Conservation (phyloP, 1,140 invertebrate species). For the Armadillidium nasatum region DNA sequence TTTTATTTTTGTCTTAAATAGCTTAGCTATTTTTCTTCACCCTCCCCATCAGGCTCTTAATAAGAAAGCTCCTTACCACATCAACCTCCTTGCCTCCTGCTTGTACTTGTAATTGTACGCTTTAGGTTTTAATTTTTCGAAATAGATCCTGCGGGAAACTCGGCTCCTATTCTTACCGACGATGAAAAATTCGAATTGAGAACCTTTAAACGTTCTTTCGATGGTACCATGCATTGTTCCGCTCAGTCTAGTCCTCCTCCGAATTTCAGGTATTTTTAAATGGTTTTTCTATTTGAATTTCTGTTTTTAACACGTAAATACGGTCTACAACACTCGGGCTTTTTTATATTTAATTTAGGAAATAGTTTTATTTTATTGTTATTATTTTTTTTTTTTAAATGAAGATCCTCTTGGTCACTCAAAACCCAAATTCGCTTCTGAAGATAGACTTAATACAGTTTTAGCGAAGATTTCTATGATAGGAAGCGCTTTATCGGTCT, state of each 20-base stretch:
- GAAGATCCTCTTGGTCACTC: not conserved
- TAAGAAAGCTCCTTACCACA: no score
- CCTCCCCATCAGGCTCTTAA: no score
- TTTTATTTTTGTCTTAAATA: no score
- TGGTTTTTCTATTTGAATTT: not conserved
- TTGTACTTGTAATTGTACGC: no score
- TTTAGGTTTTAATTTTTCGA: not conserved
- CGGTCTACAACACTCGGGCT: no score
- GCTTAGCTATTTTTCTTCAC: no score
- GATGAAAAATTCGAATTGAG: slow-evolving; percentile 22
- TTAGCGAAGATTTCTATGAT: not conserved
- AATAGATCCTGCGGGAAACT: slow-evolving; percentile 24
- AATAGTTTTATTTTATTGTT: no score
- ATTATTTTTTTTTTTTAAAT: not conserved
- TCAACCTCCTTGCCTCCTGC: no score
- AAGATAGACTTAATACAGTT: slow-evolving; percentile 8
- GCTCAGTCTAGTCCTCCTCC: slow-evolving; percentile 23
- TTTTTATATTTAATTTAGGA: no score
- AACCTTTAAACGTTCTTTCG: not conserved
- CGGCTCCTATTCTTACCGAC: slow-evolving; percentile 18
- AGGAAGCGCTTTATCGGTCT: not conserved
- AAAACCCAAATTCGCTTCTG: not conserved
- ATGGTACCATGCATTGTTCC: slow-evolving; percentile 14
- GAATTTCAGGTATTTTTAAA: not conserved
- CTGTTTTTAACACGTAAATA: not conserved